Evolutionary conservation across 2,797 vertebrate genomes (phyloP).

Genomic region (Characodon lateralis): DNA sequence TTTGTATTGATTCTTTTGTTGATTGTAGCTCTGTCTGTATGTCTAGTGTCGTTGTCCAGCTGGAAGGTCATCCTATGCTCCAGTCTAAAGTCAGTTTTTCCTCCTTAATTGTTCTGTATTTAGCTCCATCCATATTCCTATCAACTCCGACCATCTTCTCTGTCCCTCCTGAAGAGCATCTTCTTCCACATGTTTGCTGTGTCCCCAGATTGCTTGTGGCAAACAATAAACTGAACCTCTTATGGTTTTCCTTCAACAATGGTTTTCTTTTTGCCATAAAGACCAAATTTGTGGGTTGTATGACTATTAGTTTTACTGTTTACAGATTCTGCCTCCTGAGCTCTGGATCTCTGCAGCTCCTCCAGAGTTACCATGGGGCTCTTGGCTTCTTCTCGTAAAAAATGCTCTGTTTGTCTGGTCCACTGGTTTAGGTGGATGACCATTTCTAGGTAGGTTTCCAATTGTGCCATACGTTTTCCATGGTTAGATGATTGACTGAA

Average conservation of each 20-base stretch:
- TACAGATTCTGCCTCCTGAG: not conserved
- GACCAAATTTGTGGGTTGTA: not conserved
- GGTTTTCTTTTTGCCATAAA: not conserved
- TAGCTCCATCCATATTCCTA: not conserved
- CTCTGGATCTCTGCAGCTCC: not conserved
- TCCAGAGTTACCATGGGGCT: not conserved
- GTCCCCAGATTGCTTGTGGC: not conserved
- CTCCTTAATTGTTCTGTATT: not conserved
- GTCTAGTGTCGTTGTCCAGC: not conserved
- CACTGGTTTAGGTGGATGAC: too few relatives aligned
- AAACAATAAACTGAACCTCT: not conserved
- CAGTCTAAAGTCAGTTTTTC: not conserved
- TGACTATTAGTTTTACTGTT: not conserved
- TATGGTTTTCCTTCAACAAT: not conserved
- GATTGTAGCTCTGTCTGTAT: too few relatives aligned
- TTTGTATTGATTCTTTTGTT: too few relatives aligned
- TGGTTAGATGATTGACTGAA: too few relatives aligned
- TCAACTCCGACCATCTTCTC: not conserved
- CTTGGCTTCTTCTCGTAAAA: not conserved
- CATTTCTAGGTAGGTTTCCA: too few relatives aligned
- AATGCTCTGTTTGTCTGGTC: not conserved
- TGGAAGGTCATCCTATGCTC: not conserved
- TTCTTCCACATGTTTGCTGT: too few relatives aligned
- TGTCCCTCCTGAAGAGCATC: not conserved
- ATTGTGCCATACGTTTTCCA: not conserved